phyloP scores from a whole-genome alignment of 2,888 invertebrate genomes.

The Ectemnius continuus region DNA sequence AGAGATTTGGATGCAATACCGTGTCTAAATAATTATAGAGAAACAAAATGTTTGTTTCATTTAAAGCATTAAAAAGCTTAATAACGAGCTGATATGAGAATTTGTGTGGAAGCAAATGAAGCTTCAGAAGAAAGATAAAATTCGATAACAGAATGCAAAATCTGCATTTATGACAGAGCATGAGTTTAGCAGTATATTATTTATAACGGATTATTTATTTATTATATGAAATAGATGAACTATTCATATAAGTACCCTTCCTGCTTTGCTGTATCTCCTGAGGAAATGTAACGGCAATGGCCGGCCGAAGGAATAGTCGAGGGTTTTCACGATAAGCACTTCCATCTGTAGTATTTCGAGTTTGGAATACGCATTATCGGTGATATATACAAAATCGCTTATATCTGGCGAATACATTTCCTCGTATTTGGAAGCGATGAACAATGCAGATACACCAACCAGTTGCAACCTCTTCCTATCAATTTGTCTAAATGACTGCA shows the following conservation, averaged over 20 bases:
- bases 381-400: slow-evolving; percentile 93
- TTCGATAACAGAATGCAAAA: no score
- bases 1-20: background rate
- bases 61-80: no score
- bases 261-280: slow-evolving; percentile 85
- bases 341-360: slow-evolving; percentile 91
- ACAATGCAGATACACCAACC: slow-evolving; percentile 93
- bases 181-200: no score
- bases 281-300: slow-evolving; percentile 94
- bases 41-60: background rate
- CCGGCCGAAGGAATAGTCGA: slow-evolving; percentile 90
- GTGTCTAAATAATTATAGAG: background rate
- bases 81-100: no score
- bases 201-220: no score
- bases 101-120: no score
- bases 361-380: slow-evolving; percentile 91
- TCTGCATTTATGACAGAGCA: no score
- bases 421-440: slow-evolving; percentile 96
- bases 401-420: slow-evolving; percentile 94
- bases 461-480: slow-evolving; percentile 88
- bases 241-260: slow-evolving; percentile 67
- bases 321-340: slow-evolving; percentile 84
- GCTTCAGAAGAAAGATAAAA: no score
- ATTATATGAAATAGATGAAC: no score
- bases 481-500: slow-evolving; percentile 82